phyloP scores from a whole-genome alignment of 2,888 invertebrate genomes.

The Plagodis dolabraria region DNA sequence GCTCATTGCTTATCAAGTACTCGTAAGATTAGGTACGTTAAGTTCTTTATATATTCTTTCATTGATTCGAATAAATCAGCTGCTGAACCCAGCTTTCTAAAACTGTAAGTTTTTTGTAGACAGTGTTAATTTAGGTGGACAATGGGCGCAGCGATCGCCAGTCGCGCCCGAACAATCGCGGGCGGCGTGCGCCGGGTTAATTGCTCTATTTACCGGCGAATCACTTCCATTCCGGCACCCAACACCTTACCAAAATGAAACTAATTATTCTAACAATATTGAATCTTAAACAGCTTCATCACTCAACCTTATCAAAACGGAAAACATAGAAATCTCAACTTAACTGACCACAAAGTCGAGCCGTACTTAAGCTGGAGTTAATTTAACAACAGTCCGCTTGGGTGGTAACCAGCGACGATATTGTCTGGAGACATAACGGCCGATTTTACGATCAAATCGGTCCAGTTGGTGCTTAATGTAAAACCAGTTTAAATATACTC shows the following conservation, averaged over 20 bases:
- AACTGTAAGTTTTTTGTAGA: conserved; percentile 61
- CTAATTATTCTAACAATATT: conserved; percentile 45
- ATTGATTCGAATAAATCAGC: conserved; percentile 34
- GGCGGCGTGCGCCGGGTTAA: conserved; percentile 67
- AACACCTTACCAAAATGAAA: conserved; percentile 41
- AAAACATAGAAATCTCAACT: conserved; percentile 41
- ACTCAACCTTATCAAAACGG: conserved; percentile 26
- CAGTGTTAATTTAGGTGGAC: conserved; percentile 70
- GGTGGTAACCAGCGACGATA: conserved; percentile 76
- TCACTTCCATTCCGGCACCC: conserved; percentile 60
- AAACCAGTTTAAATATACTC: conserved; percentile 82
- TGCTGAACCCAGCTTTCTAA: conserved; percentile 38
- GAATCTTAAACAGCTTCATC: conserved; percentile 41
- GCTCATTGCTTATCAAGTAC: too few relatives aligned
- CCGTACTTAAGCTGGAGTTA: conserved; percentile 72
- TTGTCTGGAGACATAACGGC: conserved; percentile 76
- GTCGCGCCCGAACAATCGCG: conserved; percentile 65
- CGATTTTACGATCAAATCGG: conserved; percentile 80
- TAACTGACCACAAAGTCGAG: conserved; percentile 52
- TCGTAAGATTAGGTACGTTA: too few relatives aligned
- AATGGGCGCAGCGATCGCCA: conserved; percentile 64
- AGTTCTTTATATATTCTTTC: neutral
- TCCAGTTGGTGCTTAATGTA: conserved; percentile 77
- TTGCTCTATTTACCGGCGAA: conserved; percentile 67
- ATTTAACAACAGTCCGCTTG: conserved; percentile 70